These are phyloP conservation scores for Boulengeromyrus knoepffleri DNA, from an alignment of 2,113 vertebrate genomes.

Conservation along the genomic window DNA sequence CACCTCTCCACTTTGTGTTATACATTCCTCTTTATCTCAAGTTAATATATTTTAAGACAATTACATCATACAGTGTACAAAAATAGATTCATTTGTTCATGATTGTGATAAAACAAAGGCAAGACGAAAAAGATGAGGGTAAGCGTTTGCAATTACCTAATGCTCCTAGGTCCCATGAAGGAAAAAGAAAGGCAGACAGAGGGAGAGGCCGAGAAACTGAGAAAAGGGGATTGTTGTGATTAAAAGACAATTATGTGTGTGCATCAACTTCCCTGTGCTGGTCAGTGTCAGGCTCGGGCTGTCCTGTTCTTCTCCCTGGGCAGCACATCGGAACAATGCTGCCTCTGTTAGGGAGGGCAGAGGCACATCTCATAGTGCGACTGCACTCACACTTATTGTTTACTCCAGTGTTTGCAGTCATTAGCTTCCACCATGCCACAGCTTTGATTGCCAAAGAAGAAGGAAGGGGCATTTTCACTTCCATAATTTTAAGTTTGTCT, in stretches of 20 bases:
- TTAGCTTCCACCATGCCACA: not conserved
- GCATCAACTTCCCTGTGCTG: conserved; percentile 65
- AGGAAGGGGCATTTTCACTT: not conserved
- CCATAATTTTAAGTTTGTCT: not conserved
- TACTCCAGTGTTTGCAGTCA: not conserved
- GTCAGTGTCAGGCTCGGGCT: conserved; percentile 65
- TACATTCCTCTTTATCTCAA: conserved; percentile 37
- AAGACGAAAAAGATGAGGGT: not conserved
- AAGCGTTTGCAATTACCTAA: conserved; percentile 27
- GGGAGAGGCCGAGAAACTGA: conserved; percentile 33
- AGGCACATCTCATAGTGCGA: conserved; percentile 27
- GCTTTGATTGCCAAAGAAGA: not conserved
- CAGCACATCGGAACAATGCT: conserved; percentile 58
- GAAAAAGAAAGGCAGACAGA: conserved; percentile 8
- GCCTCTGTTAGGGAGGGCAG: conserved; percentile 45
- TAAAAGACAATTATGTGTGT: conserved; percentile 64
- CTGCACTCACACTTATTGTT: conserved; percentile 35
- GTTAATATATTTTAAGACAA: conserved; percentile 22
- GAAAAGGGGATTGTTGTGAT: conserved; percentile 58
- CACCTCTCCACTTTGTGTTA: not conserved
- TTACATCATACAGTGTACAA: conserved; percentile 16
- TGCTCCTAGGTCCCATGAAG: conserved; percentile 25
- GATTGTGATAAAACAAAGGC: not conserved
- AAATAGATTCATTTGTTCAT: conserved; percentile 19
- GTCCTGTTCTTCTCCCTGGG: conserved; percentile 49